These are phyloP conservation scores for Gari tellinella DNA, from an alignment of 2,888 invertebrate species.

Conservation along the genomic window DNA sequence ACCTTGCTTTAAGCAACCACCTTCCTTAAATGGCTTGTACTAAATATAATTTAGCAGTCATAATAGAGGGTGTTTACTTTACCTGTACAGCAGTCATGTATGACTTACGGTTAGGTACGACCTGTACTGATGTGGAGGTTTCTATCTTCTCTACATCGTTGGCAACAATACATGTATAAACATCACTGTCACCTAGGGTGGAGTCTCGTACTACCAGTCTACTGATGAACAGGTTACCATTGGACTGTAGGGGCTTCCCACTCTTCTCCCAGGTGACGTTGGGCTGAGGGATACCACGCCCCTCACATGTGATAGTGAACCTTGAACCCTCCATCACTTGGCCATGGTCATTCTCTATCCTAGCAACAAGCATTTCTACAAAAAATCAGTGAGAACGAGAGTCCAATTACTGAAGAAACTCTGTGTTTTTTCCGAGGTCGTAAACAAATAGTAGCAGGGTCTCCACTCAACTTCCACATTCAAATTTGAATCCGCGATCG, in stretches of 20 bases:
- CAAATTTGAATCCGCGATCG: no score
- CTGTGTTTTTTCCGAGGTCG: no score
- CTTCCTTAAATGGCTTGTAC: no score
- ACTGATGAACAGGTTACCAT: conserved; percentile 60
- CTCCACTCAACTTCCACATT: no score
- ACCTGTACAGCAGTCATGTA: no score
- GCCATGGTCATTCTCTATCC: conserved; percentile 70
- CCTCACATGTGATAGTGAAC: conserved; percentile 71
- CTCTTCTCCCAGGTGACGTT: conserved; percentile 73
- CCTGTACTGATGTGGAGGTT: conserved; percentile 71
- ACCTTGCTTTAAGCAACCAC: no score
- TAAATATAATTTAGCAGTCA: no score
- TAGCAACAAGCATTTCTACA: conserved; percentile 73
- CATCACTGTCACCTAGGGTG: conserved; percentile 74
- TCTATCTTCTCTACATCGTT: conserved; percentile 67
- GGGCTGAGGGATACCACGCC: conserved; percentile 73
- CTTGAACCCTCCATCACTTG: conserved; percentile 71
- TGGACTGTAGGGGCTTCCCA: conserved; percentile 61
- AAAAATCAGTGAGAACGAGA: no score
- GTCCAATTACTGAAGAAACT: no score
- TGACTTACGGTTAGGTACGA: conserved; percentile 71
- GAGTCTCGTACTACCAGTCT: conserved; percentile 70
- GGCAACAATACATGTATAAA: conserved; percentile 77
- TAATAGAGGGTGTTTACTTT: no score
- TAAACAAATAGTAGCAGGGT: no score